Conservation (phyloP, 2,888 invertebrate species). For the Cantharis lateralis region DNA sequence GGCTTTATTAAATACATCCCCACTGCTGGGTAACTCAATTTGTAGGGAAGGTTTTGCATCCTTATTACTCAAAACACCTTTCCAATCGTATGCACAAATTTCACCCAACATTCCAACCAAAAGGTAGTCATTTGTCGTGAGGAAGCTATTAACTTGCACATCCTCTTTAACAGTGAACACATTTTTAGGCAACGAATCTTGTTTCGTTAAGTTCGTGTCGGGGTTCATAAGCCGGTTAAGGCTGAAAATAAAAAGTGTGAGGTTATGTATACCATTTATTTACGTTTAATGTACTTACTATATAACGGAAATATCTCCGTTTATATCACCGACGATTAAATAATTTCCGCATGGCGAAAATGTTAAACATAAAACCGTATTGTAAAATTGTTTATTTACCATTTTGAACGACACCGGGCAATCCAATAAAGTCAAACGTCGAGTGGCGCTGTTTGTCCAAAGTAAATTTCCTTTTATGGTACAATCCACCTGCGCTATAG, state of each 20-base stretch:
- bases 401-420: slow-evolving; percentile 34
- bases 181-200: slow-evolving; percentile 67
- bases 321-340: slow-evolving; percentile 81
- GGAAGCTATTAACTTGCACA: slow-evolving; percentile 70
- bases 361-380: slow-evolving; percentile 79
- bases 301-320: slow-evolving; percentile 81
- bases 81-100: slow-evolving; percentile 79
- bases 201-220: slow-evolving; percentile 58
- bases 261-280: slow-evolving; percentile 10
- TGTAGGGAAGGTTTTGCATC: slow-evolving; percentile 72
- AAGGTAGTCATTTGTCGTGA: slow-evolving; percentile 68
- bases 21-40: slow-evolving; percentile 67
- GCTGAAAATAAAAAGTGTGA: slow-evolving; percentile 56
- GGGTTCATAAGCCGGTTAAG: slow-evolving; percentile 67
- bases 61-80: slow-evolving; percentile 64
- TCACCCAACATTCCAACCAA: slow-evolving; percentile 77
- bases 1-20: slow-evolving; percentile 71
- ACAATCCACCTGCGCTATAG: neutral
- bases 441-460: neutral
- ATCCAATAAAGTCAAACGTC: too few relatives aligned
- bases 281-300: slow-evolving; percentile 64
- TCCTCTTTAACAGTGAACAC: slow-evolving; percentile 65
- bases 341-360: slow-evolving; percentile 85
- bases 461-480: too few relatives aligned
- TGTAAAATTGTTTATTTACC: slow-evolving; percentile 69